These are phyloP conservation scores for Lipophrys pholis DNA, from an alignment of 2,113 vertebrate genomes.

Conservation along the genomic window DNA sequence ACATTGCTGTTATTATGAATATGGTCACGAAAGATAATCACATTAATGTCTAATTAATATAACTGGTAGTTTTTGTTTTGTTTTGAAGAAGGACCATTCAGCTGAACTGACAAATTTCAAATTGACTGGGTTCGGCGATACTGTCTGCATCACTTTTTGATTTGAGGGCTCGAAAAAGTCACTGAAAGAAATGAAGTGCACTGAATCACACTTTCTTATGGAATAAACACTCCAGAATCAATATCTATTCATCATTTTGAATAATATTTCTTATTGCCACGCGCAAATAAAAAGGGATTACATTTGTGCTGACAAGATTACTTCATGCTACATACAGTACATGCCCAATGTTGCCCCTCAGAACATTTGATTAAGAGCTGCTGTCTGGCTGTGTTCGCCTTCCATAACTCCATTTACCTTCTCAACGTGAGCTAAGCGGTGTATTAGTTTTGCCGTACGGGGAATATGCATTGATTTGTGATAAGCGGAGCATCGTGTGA, in stretches of 20 bases:
- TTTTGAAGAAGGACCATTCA: too few species aligned
- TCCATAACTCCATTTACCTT: conserved; percentile 19
- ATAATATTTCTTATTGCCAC: background rate
- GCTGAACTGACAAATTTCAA: too few species aligned
- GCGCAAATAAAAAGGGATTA: conserved; percentile 17
- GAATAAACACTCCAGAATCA: conserved; percentile 13
- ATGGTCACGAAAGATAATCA: too few species aligned
- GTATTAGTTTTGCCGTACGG: conserved; percentile 11
- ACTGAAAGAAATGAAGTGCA: background rate
- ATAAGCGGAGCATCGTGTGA: background rate
- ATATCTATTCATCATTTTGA: conserved; percentile 24
- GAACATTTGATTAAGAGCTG: conserved; percentile 41
- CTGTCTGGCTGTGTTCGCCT: conserved; percentile 2
- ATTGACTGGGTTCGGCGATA: too few species aligned
- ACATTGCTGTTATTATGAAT: too few species aligned
- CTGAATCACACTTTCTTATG: background rate
- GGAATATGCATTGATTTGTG: conserved; percentile 38
- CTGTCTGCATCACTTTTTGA: too few species aligned
- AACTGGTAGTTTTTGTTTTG: too few species aligned
- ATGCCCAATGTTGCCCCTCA: background rate
- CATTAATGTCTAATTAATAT: too few species aligned
- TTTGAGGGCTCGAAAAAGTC: too few species aligned
- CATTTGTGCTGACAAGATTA: conserved; percentile 23
- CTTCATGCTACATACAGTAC: background rate
- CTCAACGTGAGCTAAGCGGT: conserved; percentile 17